Evolutionary conservation across 2,797 vertebrate species (phyloP).

Genomic region (Ctenochaetus hawaiiensis): DNA sequence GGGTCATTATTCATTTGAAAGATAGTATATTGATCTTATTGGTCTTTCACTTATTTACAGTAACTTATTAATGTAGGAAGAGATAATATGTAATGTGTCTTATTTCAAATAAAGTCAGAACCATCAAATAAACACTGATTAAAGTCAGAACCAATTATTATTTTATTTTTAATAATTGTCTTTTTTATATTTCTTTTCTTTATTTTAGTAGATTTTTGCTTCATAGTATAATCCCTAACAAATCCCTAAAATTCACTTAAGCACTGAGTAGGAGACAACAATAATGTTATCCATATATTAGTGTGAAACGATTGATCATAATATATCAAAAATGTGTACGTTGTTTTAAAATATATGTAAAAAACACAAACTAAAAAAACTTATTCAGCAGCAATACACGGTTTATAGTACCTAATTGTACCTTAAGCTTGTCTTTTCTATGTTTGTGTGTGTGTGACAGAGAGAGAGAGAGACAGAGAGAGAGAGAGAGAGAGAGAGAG

Average conservation of each 20-base stretch:
- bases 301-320: background rate
- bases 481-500: background rate
- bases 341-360: background rate
- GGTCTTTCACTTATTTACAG: background rate
- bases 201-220: too few species aligned
- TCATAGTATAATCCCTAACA: too few species aligned
- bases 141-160: background rate
- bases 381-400: conserved; percentile 46
- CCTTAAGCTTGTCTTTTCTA: conserved; percentile 35
- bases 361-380: conserved; percentile 8
- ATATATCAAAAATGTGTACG: too few species aligned
- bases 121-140: background rate
- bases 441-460: conserved; percentile 2
- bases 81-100: too few species aligned
- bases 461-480: conserved; percentile 1
- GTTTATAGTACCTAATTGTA: conserved; percentile 60
- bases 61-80: too few species aligned
- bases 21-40: background rate
- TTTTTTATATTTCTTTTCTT: too few species aligned
- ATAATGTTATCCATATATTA: background rate
- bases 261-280: background rate
- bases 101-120: too few species aligned
- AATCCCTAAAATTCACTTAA: background rate
- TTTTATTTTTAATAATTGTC: background rate
- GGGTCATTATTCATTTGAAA: too few species aligned